These are phyloP conservation scores for Netelia fuscicornis DNA, from an alignment of 2,888 invertebrate species.

Conservation along the genomic window DNA sequence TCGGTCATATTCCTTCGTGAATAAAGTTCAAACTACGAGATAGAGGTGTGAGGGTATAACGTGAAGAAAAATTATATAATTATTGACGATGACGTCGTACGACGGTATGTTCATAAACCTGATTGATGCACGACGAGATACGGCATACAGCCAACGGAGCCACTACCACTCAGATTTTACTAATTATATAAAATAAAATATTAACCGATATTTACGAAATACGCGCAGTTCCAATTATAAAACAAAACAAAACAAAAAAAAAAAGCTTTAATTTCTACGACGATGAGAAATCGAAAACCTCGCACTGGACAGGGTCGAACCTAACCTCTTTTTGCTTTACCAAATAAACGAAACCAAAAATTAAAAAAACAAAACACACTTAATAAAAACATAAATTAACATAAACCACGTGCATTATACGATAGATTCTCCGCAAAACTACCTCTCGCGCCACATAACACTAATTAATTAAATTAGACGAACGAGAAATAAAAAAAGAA, in stretches of 20 bases:
- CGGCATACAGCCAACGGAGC: conserved; percentile 38
- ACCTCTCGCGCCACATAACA: conserved; percentile 56
- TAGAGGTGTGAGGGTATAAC: conserved; percentile 19
- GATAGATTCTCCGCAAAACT: conserved; percentile 60
- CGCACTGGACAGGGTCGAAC: conserved; percentile 50
- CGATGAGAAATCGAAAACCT: conserved; percentile 37
- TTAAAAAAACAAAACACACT: background rate
- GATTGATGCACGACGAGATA: conserved; percentile 43
- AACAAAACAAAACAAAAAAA: background rate
- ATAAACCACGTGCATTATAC: conserved; percentile 48
- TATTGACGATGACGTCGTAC: conserved; percentile 34
- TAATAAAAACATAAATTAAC: background rate
- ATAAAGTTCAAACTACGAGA: conserved; percentile 42
- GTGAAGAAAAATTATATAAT: conserved; percentile 26
- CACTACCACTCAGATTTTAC: conserved; percentile 40
- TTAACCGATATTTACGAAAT: conserved; percentile 12
- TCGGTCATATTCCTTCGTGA: conserved; percentile 14
- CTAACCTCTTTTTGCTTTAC: conserved; percentile 28
- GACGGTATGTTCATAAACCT: conserved; percentile 12
- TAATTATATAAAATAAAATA: conserved; percentile 29
- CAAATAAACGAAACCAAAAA: background rate
- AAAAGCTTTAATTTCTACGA: conserved; percentile 46
- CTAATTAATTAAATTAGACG: conserved; percentile 8
- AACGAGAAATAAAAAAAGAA: conserved; percentile 22
- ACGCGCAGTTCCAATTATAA: conserved; percentile 34